phyloP scores from a whole-genome alignment of 2,113 vertebrate genomes.

The Stegostoma tigrinum region DNA sequence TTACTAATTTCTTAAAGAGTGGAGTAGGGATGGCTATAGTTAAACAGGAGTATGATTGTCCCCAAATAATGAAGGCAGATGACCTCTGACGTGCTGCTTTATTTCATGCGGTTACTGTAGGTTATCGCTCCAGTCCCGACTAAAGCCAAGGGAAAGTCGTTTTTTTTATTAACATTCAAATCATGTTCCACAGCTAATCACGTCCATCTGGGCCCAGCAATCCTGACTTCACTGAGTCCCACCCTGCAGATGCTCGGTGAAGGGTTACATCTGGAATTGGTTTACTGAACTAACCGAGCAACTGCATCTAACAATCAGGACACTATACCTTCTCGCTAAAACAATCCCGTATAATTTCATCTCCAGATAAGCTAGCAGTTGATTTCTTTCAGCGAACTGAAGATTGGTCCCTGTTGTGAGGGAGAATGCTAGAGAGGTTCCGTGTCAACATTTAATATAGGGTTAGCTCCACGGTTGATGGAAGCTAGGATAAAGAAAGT shows the following conservation, averaged over 20 bases:
- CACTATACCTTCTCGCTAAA: background rate
- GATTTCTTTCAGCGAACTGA: background rate
- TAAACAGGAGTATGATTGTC: background rate
- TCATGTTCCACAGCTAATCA: background rate
- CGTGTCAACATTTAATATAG: background rate
- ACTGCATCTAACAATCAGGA: slow-evolving; percentile 23
- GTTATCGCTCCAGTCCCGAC: background rate
- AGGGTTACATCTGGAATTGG: slow-evolving; percentile 33
- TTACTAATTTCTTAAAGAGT: background rate
- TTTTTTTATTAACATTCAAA: slow-evolving; percentile 9
- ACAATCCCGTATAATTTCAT: slow-evolving; percentile 4
- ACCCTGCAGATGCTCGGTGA: slow-evolving; percentile 23
- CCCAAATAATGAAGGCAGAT: background rate
- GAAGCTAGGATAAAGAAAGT: too few relatives aligned
- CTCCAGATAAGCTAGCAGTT: background rate
- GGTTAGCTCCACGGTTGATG: background rate
- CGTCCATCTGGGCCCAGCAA: slow-evolving; percentile 7
- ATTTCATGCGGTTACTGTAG: background rate
- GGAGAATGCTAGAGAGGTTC: background rate
- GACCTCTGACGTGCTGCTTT: background rate
- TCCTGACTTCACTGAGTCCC: background rate
- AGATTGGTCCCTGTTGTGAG: background rate
- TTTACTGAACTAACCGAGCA: slow-evolving; percentile 34
- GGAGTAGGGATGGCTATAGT: background rate
- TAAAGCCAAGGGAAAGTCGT: background rate